Evolutionary conservation across 2,888 invertebrate species (phyloP).

Genomic region (Tineola bisselliella): DNA sequence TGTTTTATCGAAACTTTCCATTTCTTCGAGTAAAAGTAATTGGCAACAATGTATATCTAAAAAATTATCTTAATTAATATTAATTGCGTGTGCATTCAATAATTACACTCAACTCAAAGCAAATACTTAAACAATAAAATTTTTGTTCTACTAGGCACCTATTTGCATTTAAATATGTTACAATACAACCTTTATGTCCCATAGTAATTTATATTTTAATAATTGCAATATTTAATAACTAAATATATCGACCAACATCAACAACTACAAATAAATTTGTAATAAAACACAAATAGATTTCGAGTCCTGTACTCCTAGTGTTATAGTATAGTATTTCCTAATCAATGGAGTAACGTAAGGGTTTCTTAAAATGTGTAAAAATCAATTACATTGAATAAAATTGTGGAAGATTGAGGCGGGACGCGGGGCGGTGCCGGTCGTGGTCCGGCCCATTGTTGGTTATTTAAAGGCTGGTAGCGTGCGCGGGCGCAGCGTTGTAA

Average conservation of each 20-base stretch:
- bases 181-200: too few relatives aligned
- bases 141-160: too few relatives aligned
- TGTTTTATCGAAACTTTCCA: neutral
- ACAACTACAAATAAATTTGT: neutral
- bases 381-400: neutral
- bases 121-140: too few relatives aligned
- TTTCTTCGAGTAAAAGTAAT: neutral
- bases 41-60: neutral
- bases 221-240: neutral
- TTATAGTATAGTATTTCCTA: too few relatives aligned
- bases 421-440: constrained; percentile 43
- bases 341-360: neutral
- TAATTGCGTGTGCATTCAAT: too few relatives aligned
- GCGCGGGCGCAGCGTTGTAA: constrained; percentile 26
- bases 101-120: too few relatives aligned
- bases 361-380: too few relatives aligned
- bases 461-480: constrained; percentile 41
- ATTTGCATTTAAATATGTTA: too few relatives aligned
- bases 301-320: neutral
- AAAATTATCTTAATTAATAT: too few relatives aligned
- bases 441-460: constrained; percentile 44
- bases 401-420: constrained; percentile 15
- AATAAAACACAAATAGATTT: neutral
- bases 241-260: neutral
- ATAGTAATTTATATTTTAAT: too few relatives aligned